phyloP scores from a whole-genome alignment of 2,113 vertebrate species.

The Cheirogaleus medius region DNA sequence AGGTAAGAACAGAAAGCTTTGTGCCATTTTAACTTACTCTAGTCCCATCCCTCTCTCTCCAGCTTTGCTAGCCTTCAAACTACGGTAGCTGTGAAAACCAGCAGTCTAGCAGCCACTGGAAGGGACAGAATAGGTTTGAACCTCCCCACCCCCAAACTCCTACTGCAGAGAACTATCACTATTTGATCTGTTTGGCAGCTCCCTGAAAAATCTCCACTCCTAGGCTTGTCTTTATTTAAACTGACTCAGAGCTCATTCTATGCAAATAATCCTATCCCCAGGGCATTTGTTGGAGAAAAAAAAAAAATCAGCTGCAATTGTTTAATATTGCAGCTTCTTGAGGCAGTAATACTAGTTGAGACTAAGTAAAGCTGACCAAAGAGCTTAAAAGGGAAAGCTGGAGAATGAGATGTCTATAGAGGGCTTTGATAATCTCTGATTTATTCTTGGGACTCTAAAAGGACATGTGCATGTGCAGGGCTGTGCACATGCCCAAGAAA shows the following conservation, averaged over 20 bases:
- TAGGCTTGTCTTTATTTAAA: slow-evolving; percentile 24
- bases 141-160: not conserved
- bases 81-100: not conserved
- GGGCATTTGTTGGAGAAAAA: not conserved
- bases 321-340: not conserved
- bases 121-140: not conserved
- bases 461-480: not conserved
- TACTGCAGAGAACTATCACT: not conserved
- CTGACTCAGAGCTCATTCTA: not conserved
- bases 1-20: not conserved
- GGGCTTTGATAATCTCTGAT: not conserved
- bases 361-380: not conserved
- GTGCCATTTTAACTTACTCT: not conserved
- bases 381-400: not conserved
- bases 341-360: not conserved
- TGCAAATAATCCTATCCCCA: not conserved
- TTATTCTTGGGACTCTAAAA: not conserved
- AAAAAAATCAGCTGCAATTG: not conserved
- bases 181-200: not conserved
- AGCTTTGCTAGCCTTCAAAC: not conserved
- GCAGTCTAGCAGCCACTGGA: not conserved
- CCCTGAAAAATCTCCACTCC: not conserved
- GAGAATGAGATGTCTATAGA: not conserved
- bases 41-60: not conserved
- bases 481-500: not conserved